Percentiles rank a stretch among this genome's conserved stretches.
Conservation (phyloP, 2,888 invertebrate genomes). For the Phyto melanocephala region DNA sequence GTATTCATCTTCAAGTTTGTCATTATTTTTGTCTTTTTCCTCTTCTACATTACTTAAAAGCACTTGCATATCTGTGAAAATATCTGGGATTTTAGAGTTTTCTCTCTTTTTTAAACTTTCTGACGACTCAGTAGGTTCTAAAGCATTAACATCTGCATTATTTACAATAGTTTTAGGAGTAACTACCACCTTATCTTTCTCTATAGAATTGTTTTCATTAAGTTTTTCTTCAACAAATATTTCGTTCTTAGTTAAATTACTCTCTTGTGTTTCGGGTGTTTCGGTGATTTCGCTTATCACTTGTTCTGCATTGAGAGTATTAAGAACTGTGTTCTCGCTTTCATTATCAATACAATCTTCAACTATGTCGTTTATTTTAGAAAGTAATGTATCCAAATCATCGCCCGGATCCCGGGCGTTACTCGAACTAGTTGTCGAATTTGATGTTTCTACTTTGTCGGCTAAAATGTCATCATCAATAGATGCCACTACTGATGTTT, state of each 20-base stretch:
- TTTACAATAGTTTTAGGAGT: background rate
- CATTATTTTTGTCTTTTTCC: background rate
- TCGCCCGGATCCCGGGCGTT: constrained; percentile 68
- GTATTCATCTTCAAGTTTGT: background rate
- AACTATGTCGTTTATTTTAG: constrained; percentile 70
- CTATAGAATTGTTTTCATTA: background rate
- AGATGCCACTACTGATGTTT: constrained; percentile 4
- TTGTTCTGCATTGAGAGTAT: background rate
- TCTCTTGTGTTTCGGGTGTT: background rate
- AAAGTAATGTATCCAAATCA: constrained; percentile 70
- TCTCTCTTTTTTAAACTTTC: background rate
- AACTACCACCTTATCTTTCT: background rate
- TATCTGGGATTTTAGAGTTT: background rate
- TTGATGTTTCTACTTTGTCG: constrained; percentile 53
- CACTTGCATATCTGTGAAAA: background rate
- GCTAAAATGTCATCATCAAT: constrained; percentile 37
- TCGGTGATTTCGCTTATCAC: background rate
- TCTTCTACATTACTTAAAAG: background rate
- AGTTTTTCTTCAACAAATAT: constrained; percentile 17
- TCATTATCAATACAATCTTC: constrained; percentile 69
- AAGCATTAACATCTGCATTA: background rate
- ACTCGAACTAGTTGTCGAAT: constrained; percentile 50
- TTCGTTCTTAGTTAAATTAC: constrained; percentile 18
- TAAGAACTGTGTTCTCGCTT: background rate
- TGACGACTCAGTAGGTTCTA: background rate